phyloP scores from a whole-genome alignment of 2,888 invertebrate species.

The Pandemis heparana region DNA sequence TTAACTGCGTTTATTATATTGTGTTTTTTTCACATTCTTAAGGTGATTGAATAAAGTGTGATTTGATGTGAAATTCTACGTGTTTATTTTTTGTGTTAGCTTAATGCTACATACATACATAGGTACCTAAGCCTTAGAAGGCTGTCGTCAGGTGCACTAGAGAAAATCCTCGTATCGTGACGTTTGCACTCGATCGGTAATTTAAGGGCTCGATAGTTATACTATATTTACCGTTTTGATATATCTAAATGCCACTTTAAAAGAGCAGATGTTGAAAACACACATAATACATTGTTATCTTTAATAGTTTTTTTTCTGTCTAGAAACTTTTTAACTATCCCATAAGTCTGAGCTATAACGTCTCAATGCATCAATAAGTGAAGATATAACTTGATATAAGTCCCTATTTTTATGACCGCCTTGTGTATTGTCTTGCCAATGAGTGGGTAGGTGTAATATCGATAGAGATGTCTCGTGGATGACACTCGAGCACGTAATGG shows the following conservation, averaged over 20 bases:
- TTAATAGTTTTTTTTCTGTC: background rate
- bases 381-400: constrained; percentile 4
- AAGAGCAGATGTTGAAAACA: background rate
- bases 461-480: constrained; percentile 25
- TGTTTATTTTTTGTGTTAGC: no score
- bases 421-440: constrained; percentile 39
- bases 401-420: constrained; percentile 15
- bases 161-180: background rate
- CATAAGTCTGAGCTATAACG: background rate
- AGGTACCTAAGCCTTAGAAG: no score
- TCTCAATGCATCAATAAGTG: background rate
- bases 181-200: no score
- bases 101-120: no score
- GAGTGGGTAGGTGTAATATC: constrained; percentile 42
- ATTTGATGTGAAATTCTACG: no score
- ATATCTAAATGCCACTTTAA: background rate
- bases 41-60: no score
- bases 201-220: no score
- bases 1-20: no score
- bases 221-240: background rate
- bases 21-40: no score
- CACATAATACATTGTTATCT: background rate
- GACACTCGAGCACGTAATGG: constrained; percentile 38
- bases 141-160: no score
- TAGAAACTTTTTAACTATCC: background rate